Percentiles rank a stretch among this genome's conserved stretches.
These are phyloP conservation scores for Enteromius viviparus DNA, from an alignment of 2,797 vertebrate species.

Conservation along the genomic window DNA sequence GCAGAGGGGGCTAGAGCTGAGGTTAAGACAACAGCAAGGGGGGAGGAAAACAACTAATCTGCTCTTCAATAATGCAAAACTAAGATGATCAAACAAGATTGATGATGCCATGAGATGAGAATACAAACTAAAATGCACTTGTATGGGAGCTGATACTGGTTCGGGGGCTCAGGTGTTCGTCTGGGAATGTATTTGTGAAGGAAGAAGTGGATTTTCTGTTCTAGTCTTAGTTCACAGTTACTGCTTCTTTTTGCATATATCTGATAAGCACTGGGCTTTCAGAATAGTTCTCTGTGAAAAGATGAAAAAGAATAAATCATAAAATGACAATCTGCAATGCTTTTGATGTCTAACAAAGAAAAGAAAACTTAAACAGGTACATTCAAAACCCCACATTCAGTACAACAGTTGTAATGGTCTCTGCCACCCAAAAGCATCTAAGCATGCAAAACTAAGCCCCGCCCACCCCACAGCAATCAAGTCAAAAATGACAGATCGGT, in stretches of 20 bases:
- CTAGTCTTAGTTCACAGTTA: slow-evolving; percentile 81
- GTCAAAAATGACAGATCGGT: slow-evolving; percentile 60
- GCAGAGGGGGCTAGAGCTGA: slow-evolving; percentile 23
- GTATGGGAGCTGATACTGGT: slow-evolving; percentile 22
- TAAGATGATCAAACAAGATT: slow-evolving; percentile 1
- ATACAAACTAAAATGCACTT: slow-evolving; percentile 27
- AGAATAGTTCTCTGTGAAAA: slow-evolving; percentile 80
- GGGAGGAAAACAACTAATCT: not conserved
- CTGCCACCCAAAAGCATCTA: slow-evolving; percentile 71
- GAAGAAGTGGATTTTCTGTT: slow-evolving; percentile 60
- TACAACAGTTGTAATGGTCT: slow-evolving; percentile 76
- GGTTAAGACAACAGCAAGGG: slow-evolving; percentile 1
- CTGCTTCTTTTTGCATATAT: slow-evolving; percentile 84
- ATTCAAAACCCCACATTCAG: slow-evolving; percentile 68
- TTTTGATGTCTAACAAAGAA: slow-evolving; percentile 55
- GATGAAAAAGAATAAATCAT: slow-evolving; percentile 70
- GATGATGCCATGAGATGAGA: slow-evolving; percentile 15
- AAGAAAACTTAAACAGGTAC: slow-evolving; percentile 67
- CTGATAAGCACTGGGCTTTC: slow-evolving; percentile 78
- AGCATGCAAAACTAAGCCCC: slow-evolving; percentile 78
- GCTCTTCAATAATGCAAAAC: slow-evolving; percentile 20
- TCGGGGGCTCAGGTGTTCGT: slow-evolving; percentile 40
- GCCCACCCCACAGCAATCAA: slow-evolving; percentile 60
- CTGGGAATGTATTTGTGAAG: slow-evolving; percentile 54
- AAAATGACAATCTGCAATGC: slow-evolving; percentile 62